Conservation (phyloP, 2,797 vertebrate genomes). For the Arnoldichthys spilopterus region DNA sequence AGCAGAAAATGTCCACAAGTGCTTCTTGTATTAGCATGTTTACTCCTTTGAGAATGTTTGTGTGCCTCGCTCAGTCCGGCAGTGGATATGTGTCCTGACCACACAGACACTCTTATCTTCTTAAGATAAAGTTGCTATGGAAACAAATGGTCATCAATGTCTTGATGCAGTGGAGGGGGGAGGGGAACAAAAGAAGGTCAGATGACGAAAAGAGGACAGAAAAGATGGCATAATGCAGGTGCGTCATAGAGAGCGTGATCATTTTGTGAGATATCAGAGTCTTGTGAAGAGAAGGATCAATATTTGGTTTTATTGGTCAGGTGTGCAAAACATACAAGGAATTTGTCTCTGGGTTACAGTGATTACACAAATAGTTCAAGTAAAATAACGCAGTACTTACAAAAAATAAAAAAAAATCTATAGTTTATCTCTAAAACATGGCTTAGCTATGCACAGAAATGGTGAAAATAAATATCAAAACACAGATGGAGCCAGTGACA, state of each 20-base stretch:
- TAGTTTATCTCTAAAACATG: neutral
- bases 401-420: too few species aligned
- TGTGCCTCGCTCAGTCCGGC: neutral
- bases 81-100: neutral
- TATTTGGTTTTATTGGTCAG: too few species aligned
- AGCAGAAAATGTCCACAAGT: neutral
- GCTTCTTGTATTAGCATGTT: neutral
- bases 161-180: neutral
- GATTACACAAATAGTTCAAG: too few species aligned
- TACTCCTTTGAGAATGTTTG: constrained; percentile 11
- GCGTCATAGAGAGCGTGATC: neutral
- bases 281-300: too few species aligned
- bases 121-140: constrained; percentile 25
- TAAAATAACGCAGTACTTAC: too few species aligned
- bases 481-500: too few species aligned
- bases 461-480: too few species aligned
- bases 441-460: too few species aligned
- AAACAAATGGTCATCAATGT: constrained; percentile 18
- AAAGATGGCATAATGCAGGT: constrained; percentile 26
- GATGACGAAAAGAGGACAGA: constrained; percentile 3
- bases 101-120: neutral
- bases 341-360: too few species aligned
- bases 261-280: neutral
- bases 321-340: too few species aligned
- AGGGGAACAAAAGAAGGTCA: neutral